phyloP scores from a whole-genome alignment of 30 jellyfish, hydroid and myxozoan genomes.

The Nemopilema nomurai region DNA sequence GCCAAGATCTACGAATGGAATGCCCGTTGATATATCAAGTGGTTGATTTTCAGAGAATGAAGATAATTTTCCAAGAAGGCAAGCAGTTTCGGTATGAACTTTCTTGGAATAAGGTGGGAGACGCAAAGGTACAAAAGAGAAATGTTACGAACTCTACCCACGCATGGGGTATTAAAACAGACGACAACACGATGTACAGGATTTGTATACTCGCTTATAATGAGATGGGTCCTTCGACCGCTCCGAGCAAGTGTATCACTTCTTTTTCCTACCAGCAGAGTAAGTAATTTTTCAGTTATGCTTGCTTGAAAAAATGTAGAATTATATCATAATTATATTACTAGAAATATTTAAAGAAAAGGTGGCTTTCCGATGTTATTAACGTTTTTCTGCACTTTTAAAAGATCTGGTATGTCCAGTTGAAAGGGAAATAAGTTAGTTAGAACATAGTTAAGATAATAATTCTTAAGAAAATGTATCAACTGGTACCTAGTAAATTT shows the following conservation, averaged over 20 bases:
- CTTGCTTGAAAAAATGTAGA: no score
- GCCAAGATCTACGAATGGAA: no score
- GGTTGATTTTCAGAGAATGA: constrained; percentile 66
- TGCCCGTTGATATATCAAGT: neutral
- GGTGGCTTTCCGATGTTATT: no score
- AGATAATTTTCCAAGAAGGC: constrained; percentile 78
- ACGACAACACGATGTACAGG: constrained; percentile 63
- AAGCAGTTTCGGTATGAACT: constrained; percentile 66
- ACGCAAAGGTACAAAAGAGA: constrained; percentile 7
- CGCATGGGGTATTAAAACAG: constrained; percentile 38
- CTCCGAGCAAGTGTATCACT: constrained; percentile 27
- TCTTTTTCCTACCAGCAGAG: constrained; percentile 80
- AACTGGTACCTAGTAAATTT: no score
- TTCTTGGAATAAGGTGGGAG: constrained; percentile 57
- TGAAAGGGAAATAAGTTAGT: no score
- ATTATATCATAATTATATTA: no score
- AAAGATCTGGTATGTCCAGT: no score
- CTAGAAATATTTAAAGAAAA: neutral
- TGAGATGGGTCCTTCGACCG: constrained; percentile 64
- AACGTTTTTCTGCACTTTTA: no score
- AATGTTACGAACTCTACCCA: constrained; percentile 52
- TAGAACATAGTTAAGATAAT: no score
- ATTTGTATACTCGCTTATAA: constrained; percentile 74
- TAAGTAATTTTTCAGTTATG: constrained; percentile 11
- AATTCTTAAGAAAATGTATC: no score